A percentile compares a stretch with the other conserved stretches of the same genome.
These are phyloP conservation scores for Argynnis bischoffii DNA, from an alignment of 2,888 invertebrate genomes.

Conservation along the genomic window DNA sequence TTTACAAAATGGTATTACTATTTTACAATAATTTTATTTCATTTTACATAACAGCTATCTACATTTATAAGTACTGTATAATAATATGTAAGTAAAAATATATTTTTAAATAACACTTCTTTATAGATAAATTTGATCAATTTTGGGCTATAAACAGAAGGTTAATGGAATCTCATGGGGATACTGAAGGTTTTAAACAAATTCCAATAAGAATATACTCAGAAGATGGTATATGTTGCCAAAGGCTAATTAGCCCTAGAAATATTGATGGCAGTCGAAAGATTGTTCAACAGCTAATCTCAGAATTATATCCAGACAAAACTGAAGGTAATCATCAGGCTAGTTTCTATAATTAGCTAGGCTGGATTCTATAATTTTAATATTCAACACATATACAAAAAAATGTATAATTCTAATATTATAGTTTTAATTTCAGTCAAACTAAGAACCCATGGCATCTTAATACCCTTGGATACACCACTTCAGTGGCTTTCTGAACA, in stretches of 20 bases:
- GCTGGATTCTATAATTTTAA: not conserved
- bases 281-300: constrained; percentile 86
- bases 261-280: constrained; percentile 88
- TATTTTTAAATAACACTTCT: not conserved
- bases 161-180: constrained; percentile 93
- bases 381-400: not conserved
- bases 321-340: constrained; percentile 50
- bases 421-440: constrained; percentile 82
- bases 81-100: not conserved
- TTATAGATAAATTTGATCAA: constrained; percentile 96
- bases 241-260: constrained; percentile 89
- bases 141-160: constrained; percentile 99
- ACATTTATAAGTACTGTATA: not conserved
- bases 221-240: constrained; percentile 87
- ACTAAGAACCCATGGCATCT: constrained; percentile 94
- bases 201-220: constrained; percentile 94
- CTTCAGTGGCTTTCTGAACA: constrained; percentile 99
- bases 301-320: constrained; percentile 86
- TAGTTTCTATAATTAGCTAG: not conserved
- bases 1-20: constrained; percentile 89
- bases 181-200: constrained; percentile 92
- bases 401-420: not conserved
- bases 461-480: constrained; percentile 93
- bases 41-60: not conserved
- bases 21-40: not conserved